These are phyloP conservation scores for Glyphotaelius pellucidus DNA, from an alignment of 2,888 invertebrate genomes.

Conservation along the genomic window DNA sequence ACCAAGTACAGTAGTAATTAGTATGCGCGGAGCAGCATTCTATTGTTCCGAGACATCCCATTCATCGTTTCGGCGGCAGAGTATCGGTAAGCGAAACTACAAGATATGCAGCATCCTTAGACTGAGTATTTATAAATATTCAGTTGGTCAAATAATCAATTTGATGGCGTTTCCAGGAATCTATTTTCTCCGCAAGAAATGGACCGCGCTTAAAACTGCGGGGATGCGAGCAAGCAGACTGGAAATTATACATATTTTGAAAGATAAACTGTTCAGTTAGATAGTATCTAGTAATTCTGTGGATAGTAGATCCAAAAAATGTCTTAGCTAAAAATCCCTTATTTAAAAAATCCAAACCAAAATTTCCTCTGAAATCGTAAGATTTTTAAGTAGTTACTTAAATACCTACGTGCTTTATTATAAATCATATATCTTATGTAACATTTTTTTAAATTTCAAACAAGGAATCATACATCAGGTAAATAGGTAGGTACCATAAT, in stretches of 20 bases:
- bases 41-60: conserved; percentile 26
- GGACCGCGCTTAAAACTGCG: not conserved
- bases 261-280: too few species aligned
- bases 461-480: too few species aligned
- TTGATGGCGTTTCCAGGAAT: not conserved
- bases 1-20: not conserved
- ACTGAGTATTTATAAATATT: not conserved
- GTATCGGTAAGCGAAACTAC: not conserved
- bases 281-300: too few species aligned
- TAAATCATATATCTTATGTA: too few species aligned
- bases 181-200: conserved; percentile 16
- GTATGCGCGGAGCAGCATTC: conserved; percentile 12
- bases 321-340: too few species aligned
- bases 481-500: too few species aligned
- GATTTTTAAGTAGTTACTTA: too few species aligned
- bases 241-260: not conserved
- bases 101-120: conserved; percentile 3
- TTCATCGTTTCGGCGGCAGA: conserved; percentile 15
- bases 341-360: too few species aligned
- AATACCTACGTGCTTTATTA: too few species aligned
- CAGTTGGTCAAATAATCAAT: not conserved
- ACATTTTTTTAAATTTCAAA: too few species aligned
- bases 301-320: too few species aligned
- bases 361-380: too few species aligned
- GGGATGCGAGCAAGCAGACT: not conserved